These are phyloP conservation scores for Myotis vivesi DNA, from an alignment of 2,797 vertebrate species.

Conservation along the genomic window DNA sequence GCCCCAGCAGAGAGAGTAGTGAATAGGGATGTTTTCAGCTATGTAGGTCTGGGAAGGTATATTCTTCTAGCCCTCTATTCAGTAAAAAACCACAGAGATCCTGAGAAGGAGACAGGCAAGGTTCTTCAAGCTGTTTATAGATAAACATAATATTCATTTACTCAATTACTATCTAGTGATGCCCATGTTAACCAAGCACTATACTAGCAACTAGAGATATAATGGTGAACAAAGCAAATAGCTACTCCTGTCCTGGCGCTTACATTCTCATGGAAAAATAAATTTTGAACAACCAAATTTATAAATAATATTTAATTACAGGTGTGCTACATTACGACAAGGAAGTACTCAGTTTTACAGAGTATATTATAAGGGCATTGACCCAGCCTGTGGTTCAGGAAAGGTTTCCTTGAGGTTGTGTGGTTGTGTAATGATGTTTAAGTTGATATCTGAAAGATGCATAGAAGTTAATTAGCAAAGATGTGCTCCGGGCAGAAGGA, in stretches of 20 bases:
- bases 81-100: neutral
- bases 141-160: neutral
- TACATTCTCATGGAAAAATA: neutral
- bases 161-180: neutral
- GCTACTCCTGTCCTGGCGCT: neutral
- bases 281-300: neutral
- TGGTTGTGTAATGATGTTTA: neutral
- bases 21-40: neutral
- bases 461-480: neutral
- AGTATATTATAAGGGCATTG: neutral
- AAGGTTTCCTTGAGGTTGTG: neutral
- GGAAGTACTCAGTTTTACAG: neutral
- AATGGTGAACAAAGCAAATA: neutral
- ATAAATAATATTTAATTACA: neutral
- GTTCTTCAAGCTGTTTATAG: neutral
- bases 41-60: neutral
- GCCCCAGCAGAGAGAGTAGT: neutral
- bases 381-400: neutral
- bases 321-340: neutral
- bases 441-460: neutral
- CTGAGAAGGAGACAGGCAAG: neutral
- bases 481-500: neutral
- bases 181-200: neutral
- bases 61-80: neutral
- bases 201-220: neutral